A percentile compares a stretch with the other conserved stretches of the same genome.
Conservation (phyloP, 1,140 invertebrate species). For the Drosophila erecta region DNA sequence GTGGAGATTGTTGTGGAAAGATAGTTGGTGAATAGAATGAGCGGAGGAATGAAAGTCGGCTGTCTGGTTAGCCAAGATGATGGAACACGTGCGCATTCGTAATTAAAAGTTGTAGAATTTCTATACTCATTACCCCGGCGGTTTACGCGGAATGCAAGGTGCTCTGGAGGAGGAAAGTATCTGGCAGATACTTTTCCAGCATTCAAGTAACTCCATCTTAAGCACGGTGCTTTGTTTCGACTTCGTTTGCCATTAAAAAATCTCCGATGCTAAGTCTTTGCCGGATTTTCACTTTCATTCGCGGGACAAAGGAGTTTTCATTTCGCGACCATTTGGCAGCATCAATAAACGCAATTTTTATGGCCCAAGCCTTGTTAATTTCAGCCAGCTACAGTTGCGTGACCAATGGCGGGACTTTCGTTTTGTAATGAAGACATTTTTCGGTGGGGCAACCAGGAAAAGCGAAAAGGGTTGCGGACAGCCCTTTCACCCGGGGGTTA, state of each 20-base stretch:
- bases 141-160: conserved; percentile 22
- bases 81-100: conserved; percentile 70
- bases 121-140: conserved; percentile 22
- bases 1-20: conserved; percentile 25
- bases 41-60: conserved; percentile 11
- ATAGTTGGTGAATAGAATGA: conserved; percentile 24
- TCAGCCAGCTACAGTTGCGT: conserved; percentile 72
- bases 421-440: conserved; percentile 73
- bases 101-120: conserved; percentile 70
- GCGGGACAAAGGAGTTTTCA: conserved; percentile 36
- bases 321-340: conserved; percentile 69
- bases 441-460: conserved; percentile 18
- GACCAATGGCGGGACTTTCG: conserved; percentile 59
- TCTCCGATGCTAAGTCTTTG: conserved; percentile 47
- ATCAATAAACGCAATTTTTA: conserved; percentile 82
- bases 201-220: conserved; percentile 18
- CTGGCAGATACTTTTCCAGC: conserved; percentile 2
- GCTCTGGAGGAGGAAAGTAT: conserved; percentile 11
- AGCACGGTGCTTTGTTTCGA: conserved; percentile 5
- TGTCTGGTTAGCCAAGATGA: conserved; percentile 40
- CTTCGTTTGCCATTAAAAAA: conserved; percentile 41
- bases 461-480: conserved; percentile 28
- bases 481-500: conserved; percentile 47
- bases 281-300: conserved; percentile 53
- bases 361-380: conserved; percentile 66